Evolutionary conservation across 2,888 invertebrate species (phyloP).

Genomic region (Lomographa bimaculata): DNA sequence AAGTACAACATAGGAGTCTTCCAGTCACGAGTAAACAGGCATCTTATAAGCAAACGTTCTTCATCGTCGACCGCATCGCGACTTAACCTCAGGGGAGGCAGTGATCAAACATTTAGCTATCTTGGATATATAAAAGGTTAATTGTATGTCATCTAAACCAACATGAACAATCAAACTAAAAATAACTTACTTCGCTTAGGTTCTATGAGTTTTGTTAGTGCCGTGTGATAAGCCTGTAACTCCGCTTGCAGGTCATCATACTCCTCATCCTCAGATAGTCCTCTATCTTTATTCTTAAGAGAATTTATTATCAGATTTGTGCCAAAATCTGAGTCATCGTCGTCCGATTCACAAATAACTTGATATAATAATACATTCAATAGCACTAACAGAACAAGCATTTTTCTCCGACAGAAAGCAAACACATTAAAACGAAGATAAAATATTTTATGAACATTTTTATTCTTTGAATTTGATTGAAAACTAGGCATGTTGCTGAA

Average conservation of each 20-base stretch:
- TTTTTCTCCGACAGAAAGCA: constrained; percentile 43
- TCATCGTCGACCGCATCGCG: too few relatives aligned
- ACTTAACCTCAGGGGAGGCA: too few relatives aligned
- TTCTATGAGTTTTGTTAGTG: constrained; percentile 51
- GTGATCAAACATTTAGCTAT: too few relatives aligned
- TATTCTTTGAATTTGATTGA: constrained; percentile 8
- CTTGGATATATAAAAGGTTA: too few relatives aligned
- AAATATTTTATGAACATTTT: constrained; percentile 9
- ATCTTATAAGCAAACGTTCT: too few relatives aligned
- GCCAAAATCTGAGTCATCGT: constrained; percentile 40
- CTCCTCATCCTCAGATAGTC: constrained; percentile 67
- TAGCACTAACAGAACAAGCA: constrained; percentile 46
- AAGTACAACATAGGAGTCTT: too few relatives aligned
- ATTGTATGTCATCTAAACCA: too few relatives aligned
- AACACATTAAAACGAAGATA: constrained; percentile 15
- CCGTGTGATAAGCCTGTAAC: constrained; percentile 66
- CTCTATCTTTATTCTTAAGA: constrained; percentile 62
- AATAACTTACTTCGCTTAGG: constrained; percentile 54
- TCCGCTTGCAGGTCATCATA: constrained; percentile 74
- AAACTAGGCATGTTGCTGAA: constrained; percentile 1
- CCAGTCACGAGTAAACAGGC: too few relatives aligned
- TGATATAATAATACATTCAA: constrained; percentile 40
- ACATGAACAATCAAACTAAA: too few relatives aligned
- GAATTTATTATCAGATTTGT: constrained; percentile 41
- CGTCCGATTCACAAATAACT: not conserved